Evolutionary conservation across 2,888 invertebrate species (phyloP), one percentile per base, ranked within the genome.

Genomic region (Dinocampus coccinellae): DNA sequence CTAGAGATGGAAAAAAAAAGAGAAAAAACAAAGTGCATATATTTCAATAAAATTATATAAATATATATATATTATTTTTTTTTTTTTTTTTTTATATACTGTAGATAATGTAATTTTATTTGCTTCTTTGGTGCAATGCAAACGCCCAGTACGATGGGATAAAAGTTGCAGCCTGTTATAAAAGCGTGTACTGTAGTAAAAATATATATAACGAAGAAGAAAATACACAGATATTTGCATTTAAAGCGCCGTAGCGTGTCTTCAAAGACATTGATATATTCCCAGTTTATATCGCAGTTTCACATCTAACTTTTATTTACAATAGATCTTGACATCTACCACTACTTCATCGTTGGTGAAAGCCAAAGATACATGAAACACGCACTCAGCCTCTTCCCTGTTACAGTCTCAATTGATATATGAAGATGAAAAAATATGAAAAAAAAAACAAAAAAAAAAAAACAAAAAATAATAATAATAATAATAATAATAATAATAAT

Each of bases 181-280:
- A 20, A 52, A 24, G 10, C 34, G 20, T 60, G 33, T 61, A 52
- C 9, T 71, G 3, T 39, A 47, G 47, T 47, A 70, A 65, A 73
- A 76, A 73, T 68, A 76, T 26, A 55, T 22, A 24, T 55, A 55
- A 9, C n/a, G 11, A 72, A 72, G 73, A 70, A 76, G 75, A 75
- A 72, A 69, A 64, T 57, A 69, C 69, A 58, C 69, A 73, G 69
- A 58, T 68, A 77, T 77, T 77, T 77, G 75, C 77, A 77, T 77
- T 75, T 77, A 77, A 76, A 77, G 73, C 76, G 74, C 77, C 80
- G 79, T 74, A 70, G 74, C 76, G 76, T 74, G 55, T 26, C 55
- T 76, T 72, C 73, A 67, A 62, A 73, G 82, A 82, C 82, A 77
- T 79, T 83, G 82, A 84, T 84, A 81, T 81, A 85, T 84, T 78